These are phyloP conservation scores for Ochropacha duplaris DNA, from an alignment of 2,888 invertebrate species.

Conservation along the genomic window DNA sequence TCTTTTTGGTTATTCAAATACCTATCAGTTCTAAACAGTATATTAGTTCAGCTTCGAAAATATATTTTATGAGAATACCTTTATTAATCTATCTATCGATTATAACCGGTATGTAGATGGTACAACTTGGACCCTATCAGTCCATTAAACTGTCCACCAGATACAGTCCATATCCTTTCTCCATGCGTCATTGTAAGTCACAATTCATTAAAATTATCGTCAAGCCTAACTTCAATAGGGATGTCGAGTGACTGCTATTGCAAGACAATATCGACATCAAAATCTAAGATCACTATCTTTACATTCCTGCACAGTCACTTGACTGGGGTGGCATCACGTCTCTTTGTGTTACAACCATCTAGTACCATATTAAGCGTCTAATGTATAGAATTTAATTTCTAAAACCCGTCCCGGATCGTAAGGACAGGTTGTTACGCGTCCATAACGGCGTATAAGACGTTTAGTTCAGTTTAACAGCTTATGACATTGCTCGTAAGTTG, in stretches of 20 bases:
- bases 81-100: background rate
- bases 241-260: conserved; percentile 75
- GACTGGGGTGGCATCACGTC: conserved; percentile 79
- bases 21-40: too few species aligned
- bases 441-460: conserved; percentile 70
- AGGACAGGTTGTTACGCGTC: conserved; percentile 60
- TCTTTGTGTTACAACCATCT: conserved; percentile 74
- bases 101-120: background rate
- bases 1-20: too few species aligned
- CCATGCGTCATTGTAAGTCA: conserved; percentile 78
- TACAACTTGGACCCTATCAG: background rate
- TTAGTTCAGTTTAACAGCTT: conserved; percentile 63
- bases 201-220: conserved; percentile 81
- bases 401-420: conserved; percentile 56
- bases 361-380: conserved; percentile 78
- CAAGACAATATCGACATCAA: conserved; percentile 71
- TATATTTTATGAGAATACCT: background rate
- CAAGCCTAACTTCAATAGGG: conserved; percentile 78
- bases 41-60: background rate
- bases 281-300: conserved; percentile 77
- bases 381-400: conserved; percentile 79
- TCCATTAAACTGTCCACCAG: conserved; percentile 26
- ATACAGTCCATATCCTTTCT: conserved; percentile 59
- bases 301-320: conserved; percentile 80
- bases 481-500: conserved; percentile 80